phyloP scores from a whole-genome alignment of 2,797 vertebrate species.

The Staurois parvus region DNA sequence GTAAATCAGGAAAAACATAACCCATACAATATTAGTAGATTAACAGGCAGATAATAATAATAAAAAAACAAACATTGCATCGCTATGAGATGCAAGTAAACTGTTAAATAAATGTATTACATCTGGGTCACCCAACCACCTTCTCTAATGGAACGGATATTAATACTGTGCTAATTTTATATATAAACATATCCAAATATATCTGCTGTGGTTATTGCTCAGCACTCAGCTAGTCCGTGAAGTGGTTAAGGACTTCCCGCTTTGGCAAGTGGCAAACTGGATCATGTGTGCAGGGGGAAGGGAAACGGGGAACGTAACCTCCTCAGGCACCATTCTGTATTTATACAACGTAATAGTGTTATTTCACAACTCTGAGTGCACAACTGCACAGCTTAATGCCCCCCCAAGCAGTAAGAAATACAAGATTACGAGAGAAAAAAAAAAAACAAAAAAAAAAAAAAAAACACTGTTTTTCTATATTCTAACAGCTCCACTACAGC shows the following conservation, averaged over 20 bases:
- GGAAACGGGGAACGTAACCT: neutral
- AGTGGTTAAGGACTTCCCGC: neutral
- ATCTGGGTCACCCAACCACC: conserved; percentile 12
- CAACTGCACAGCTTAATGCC: neutral
- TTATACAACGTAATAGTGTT: neutral
- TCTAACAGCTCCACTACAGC: neutral
- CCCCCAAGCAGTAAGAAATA: neutral
- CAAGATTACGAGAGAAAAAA: neutral
- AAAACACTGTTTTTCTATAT: conserved; percentile 4
- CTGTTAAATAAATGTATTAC: neutral
- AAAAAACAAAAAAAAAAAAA: neutral
- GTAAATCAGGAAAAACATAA: neutral
- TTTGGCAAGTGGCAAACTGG: neutral
- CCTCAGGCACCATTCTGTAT: conserved; percentile 6
- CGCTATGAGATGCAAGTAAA: neutral
- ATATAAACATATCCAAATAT: conserved; percentile 16
- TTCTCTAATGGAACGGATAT: neutral
- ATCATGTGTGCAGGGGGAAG: neutral
- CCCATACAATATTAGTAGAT: conserved; percentile 13
- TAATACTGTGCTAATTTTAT: conserved; percentile 33
- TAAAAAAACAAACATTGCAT: neutral
- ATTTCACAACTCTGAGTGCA: neutral
- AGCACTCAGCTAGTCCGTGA: neutral
- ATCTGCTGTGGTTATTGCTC: conserved; percentile 2
- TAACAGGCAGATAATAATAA: conserved; percentile 33